These are phyloP conservation scores for Stictonetta naevosa DNA, from an alignment of 2,113 vertebrate species.

Conservation along the genomic window DNA sequence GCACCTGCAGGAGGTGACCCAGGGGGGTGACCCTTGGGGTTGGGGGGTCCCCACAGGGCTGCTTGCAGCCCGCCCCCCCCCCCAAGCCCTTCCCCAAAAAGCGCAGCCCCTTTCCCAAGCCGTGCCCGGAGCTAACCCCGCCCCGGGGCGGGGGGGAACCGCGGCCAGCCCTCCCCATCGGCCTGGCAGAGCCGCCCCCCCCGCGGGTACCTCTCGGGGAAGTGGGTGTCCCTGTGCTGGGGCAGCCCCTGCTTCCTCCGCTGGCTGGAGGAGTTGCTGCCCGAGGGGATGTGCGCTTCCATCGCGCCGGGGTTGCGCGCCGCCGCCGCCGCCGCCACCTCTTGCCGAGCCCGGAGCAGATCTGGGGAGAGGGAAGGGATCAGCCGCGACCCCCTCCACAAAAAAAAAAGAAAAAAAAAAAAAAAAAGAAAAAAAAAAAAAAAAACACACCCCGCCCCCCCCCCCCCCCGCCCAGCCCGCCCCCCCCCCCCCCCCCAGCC, in stretches of 20 bases:
- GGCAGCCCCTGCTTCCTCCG: slow-evolving; percentile 93
- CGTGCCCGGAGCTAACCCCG: no score
- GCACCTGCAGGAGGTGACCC: no score
- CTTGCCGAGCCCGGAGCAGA: slow-evolving; percentile 89
- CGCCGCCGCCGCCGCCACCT: slow-evolving; percentile 84
- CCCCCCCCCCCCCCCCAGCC: no score
- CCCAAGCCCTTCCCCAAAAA: no score
- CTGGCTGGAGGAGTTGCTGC: slow-evolving; percentile 80
- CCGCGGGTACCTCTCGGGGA: slow-evolving; percentile 86
- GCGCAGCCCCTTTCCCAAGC: no score
- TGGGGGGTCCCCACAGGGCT: neutral
- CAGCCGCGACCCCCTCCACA: neutral
- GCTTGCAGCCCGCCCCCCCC: no score
- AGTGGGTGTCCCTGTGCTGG: slow-evolving; percentile 89
- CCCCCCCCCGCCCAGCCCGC: neutral
- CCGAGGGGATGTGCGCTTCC: slow-evolving; percentile 90
- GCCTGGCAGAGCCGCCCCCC: neutral
- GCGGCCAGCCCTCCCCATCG: neutral
- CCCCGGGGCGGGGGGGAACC: neutral
- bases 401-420: no score
- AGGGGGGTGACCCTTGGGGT: no score
- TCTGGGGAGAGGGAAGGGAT: slow-evolving; percentile 74
- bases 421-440: no score
- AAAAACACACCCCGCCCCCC: no score
- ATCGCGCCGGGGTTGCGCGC: slow-evolving; percentile 85